Evolutionary conservation across 2,797 vertebrate species (phyloP).

Genomic region (Enteromius afrohamiltoni): DNA sequence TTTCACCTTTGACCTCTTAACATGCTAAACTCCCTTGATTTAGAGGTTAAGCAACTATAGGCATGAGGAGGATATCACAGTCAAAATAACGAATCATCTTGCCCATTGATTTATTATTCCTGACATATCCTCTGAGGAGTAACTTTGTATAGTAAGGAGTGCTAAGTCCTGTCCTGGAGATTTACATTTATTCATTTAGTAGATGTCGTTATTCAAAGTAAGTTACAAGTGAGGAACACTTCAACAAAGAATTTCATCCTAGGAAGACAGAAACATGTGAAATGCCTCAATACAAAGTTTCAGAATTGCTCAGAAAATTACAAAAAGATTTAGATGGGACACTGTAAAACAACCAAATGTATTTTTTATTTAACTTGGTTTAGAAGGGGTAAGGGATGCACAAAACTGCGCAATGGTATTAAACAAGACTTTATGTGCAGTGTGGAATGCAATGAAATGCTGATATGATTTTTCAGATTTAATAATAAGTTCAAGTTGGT

Average conservation of each 20-base stretch:
- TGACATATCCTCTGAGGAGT: neutral
- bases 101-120: conserved; percentile 49
- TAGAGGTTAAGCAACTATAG: conserved; percentile 14
- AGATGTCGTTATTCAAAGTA: neutral
- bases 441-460: neutral
- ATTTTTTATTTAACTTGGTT: neutral
- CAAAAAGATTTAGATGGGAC: neutral
- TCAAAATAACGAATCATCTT: conserved; percentile 37
- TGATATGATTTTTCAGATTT: neutral
- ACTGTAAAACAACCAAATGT: neutral
- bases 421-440: neutral
- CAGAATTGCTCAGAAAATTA: neutral
- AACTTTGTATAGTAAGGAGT: neutral
- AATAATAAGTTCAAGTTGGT: neutral
- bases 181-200: conserved; percentile 10
- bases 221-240: neutral
- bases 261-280: neutral
- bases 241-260: neutral
- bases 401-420: neutral
- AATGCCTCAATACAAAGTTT: neutral
- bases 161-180: neutral
- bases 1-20: conserved; percentile 52
- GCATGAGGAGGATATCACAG: conserved; percentile 27
- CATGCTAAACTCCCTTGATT: conserved; percentile 36
- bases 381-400: neutral